Evolutionary conservation across 2,888 invertebrate species (phyloP), one percentile per base, ranked within the genome.

Genomic region (Drosophila neotestacea): DNA sequence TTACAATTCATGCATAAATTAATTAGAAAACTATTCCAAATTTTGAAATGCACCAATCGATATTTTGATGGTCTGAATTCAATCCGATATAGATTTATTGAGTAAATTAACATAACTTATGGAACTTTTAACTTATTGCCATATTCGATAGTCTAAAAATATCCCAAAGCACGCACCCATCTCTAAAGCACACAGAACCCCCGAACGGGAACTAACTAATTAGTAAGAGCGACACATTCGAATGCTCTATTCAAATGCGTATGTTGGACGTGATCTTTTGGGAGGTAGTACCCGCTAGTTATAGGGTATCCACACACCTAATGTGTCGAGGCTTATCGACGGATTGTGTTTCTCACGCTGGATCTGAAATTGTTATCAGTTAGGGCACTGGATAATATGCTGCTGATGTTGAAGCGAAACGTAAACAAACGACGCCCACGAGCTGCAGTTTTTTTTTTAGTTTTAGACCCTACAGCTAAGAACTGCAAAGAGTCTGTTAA

Each of bases 351-450:
- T 90, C 90, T 85, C 90, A 85, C 85, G 89, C 69, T 84, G 69
- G 66, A 73, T 88, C 77, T 50, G 41, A 9, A 30, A 16, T 46
- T 58, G 74, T 84, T 77, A 88, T 76, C 80, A 75, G 65, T 77
- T 75, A 41, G 56, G 16, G 65, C 65, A 54, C 28, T 59, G 71
- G 72, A 72, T 72, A 79, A 64, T 68, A 16, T 42, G 64, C 54
- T 38, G 51, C 38, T 51, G 50, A 22, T 36, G 50, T 10, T 36
- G 27, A 74, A 58, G 47, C 85, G 90, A 82, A 84, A 84, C 90
- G 88, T 89, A 89, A 85, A 89, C 84, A 89, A 89, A 89, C 69
- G 63, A 85, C 90, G 77, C 89, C 90, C 89, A 90, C 90, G 73
- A 65, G 51, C 39, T 63, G 71, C 62, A 55, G 22, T 51, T 32